phyloP scores from a whole-genome alignment of 2,797 vertebrate genomes.

The Chlorospingus flavigularis region DNA sequence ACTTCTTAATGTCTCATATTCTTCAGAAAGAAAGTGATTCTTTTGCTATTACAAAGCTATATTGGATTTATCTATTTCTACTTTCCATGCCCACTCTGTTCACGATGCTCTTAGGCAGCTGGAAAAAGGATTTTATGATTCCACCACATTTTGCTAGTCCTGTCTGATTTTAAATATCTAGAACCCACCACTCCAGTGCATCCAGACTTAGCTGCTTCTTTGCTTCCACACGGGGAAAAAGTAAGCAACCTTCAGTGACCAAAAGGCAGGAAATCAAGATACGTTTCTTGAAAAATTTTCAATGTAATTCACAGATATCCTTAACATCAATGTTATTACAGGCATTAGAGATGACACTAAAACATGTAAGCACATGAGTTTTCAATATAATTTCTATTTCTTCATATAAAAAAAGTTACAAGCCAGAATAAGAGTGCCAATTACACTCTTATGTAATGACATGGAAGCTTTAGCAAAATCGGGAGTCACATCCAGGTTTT shows the following conservation, averaged over 20 bases:
- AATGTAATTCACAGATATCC: neutral
- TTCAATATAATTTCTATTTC: neutral
- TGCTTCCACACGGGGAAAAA: neutral
- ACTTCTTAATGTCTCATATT: slow-evolving; percentile 34
- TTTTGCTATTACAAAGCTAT: slow-evolving; percentile 34
- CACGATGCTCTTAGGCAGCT: neutral
- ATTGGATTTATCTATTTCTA: slow-evolving; percentile 20
- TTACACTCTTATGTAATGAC: neutral
- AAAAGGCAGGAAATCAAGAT: neutral
- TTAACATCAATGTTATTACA: neutral
- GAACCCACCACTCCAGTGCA: neutral
- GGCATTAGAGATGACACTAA: neutral
- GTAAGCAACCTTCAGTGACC: neutral
- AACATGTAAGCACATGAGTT: neutral
- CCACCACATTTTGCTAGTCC: neutral
- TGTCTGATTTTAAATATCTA: neutral
- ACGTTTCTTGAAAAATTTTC: neutral
- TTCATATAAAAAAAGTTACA: neutral
- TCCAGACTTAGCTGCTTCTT: neutral
- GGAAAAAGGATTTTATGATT: neutral
- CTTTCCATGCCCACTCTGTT: neutral
- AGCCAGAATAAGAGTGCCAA: neutral
- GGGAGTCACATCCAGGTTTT: neutral
- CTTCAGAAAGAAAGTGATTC: slow-evolving; percentile 25
- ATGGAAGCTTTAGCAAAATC: neutral